These are phyloP conservation scores for Monochamus alternatus DNA, from an alignment of 2,888 invertebrate genomes.

Conservation along the genomic window DNA sequence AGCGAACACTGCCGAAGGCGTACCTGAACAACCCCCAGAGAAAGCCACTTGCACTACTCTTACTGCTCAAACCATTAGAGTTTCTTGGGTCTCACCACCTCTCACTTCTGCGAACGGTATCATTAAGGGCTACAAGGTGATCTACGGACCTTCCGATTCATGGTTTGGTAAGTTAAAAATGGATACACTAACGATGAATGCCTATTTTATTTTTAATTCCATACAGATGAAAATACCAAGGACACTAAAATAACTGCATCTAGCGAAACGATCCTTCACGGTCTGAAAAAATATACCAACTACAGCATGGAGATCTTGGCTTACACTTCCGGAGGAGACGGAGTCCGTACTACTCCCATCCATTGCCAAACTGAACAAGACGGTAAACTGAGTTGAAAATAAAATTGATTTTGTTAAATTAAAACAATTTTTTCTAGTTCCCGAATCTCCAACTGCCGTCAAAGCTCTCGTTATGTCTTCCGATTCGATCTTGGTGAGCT, in stretches of 20 bases:
- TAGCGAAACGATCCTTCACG: conserved; percentile 93
- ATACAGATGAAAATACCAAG: conserved; percentile 88
- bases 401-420: conserved; percentile 7
- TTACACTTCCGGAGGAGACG: conserved; percentile 95
- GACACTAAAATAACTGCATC: conserved; percentile 94
- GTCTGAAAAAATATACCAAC: conserved; percentile 95
- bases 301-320: conserved; percentile 98
- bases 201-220: conserved; percentile 34
- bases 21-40: conserved; percentile 92
- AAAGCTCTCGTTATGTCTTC: conserved; percentile 94
- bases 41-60: conserved; percentile 94
- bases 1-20: conserved; percentile 95
- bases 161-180: conserved; percentile 84
- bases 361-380: conserved; percentile 97
- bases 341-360: conserved; percentile 89
- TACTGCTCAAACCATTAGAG: conserved; percentile 94
- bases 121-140: conserved; percentile 95
- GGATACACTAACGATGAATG: too few species aligned
- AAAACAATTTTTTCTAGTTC: conserved; percentile 76
- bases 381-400: conserved; percentile 74
- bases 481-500: conserved; percentile 93
- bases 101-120: conserved; percentile 93
- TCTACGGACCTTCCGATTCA: conserved; percentile 91
- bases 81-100: conserved; percentile 96
- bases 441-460: conserved; percentile 93